Evolutionary conservation across 37 sponge, comb jelly and placozoan species (phyloP).

Genomic region (Petrosia ficiformis): DNA sequence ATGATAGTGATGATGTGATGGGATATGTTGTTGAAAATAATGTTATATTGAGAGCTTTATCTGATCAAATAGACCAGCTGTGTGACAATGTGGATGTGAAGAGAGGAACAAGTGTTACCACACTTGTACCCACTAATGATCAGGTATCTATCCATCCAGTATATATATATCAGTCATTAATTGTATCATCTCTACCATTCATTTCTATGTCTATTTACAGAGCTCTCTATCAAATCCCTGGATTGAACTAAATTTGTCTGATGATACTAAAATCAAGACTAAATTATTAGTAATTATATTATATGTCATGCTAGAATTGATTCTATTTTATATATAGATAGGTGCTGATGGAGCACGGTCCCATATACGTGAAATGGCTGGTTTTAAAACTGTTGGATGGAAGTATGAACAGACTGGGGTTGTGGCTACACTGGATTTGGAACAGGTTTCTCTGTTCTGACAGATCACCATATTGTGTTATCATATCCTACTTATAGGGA

Average conservation of each 20-base stretch:
- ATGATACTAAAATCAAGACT: constrained; percentile 18
- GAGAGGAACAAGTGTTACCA: too few relatives aligned
- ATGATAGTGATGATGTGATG: constrained; percentile 11
- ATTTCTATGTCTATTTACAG: not conserved
- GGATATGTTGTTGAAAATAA: constrained; percentile 79
- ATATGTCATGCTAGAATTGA: not conserved
- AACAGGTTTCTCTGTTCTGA: not conserved
- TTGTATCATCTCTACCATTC: not conserved
- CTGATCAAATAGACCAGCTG: constrained; percentile 1
- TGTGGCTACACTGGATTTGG: constrained; percentile 58
- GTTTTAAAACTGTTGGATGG: constrained; percentile 42
- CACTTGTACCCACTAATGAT: too few relatives aligned
- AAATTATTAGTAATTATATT: constrained; percentile 20
- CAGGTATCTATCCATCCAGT: not conserved
- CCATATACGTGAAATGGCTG: constrained; percentile 41
- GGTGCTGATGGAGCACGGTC: constrained; percentile 83
- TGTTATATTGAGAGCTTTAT: constrained; percentile 35
- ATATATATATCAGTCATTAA: not conserved
- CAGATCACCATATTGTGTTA: not conserved
- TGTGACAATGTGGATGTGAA: constrained; percentile 33
- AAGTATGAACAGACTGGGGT: constrained; percentile 70
- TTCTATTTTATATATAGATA: constrained; percentile 26
- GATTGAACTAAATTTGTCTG: constrained; percentile 17
- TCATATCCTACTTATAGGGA: constrained; percentile 4
- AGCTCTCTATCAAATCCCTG: not conserved